A percentile compares a stretch with the other conserved stretches of the same genome.
Evolutionary conservation across 2,113 vertebrate species (phyloP).

Genomic region (Amazona vittata): DNA sequence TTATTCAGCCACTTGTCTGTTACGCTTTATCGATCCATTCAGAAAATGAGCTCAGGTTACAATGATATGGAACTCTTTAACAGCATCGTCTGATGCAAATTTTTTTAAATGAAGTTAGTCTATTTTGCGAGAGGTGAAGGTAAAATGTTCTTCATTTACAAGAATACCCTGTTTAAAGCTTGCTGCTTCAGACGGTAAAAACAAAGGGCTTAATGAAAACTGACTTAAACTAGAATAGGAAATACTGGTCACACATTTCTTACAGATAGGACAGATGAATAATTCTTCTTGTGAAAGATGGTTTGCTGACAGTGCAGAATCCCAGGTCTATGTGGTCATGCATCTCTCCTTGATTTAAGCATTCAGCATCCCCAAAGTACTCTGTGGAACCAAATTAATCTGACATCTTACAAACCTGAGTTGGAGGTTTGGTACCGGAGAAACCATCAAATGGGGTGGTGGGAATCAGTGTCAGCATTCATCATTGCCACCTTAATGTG

Average conservation of each 20-base stretch:
- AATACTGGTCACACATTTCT: neutral
- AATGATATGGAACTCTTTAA: neutral
- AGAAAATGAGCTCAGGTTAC: conserved; percentile 29
- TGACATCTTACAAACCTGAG: neutral
- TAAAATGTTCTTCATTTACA: neutral
- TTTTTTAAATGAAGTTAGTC: neutral
- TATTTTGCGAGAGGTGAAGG: neutral
- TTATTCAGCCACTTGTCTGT: conserved; percentile 4
- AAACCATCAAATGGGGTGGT: neutral
- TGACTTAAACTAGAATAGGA: neutral
- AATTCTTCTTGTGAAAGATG: neutral
- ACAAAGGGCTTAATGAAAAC: conserved; percentile 14
- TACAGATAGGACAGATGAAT: neutral
- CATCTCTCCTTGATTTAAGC: neutral
- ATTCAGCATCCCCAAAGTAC: neutral
- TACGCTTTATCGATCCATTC: neutral
- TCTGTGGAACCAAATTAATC: neutral
- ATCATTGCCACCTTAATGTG: neutral
- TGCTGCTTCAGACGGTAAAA: neutral
- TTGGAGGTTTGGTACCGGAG: neutral
- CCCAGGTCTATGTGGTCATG: fast-evolving
- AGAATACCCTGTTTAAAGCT: neutral
- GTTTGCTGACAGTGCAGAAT: neutral
- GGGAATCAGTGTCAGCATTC: neutral
- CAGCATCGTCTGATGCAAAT: neutral